phyloP scores from a whole-genome alignment of 2,113 vertebrate species.

The Paramormyrops kingsleyae region DNA sequence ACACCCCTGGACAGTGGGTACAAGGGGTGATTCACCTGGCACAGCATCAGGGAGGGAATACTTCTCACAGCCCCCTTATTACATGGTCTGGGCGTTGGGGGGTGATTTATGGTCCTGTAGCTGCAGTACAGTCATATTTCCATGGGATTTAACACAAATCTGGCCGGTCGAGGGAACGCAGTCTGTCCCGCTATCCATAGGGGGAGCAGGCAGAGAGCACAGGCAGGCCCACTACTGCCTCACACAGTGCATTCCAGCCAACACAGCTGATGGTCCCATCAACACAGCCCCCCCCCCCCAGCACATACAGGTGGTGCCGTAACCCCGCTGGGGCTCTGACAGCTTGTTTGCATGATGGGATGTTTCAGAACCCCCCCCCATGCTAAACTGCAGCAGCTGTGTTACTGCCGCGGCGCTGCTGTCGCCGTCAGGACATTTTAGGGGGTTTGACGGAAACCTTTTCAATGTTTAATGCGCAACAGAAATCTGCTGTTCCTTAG shows the following conservation, averaged over 20 bases:
- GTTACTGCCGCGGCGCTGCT: neutral
- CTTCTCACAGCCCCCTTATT: neutral
- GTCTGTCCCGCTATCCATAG: neutral
- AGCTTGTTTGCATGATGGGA: conserved; percentile 12
- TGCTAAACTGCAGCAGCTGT: neutral
- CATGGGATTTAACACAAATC: neutral
- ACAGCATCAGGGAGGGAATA: neutral
- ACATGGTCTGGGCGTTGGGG: neutral
- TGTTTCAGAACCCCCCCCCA: neutral
- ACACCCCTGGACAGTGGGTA: neutral
- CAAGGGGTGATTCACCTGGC: neutral
- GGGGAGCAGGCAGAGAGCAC: neutral
- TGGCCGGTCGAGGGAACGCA: neutral
- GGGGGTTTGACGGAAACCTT: neutral
- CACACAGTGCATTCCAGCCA: neutral
- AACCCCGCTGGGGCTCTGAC: neutral
- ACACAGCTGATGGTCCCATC: neutral
- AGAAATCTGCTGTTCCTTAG: neutral
- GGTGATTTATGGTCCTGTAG: neutral
- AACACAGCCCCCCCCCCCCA: neutral
- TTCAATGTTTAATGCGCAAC: neutral
- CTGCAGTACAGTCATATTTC: neutral
- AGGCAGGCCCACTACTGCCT: neutral
- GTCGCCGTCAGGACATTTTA: neutral
- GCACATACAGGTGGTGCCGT: neutral